phyloP scores from a whole-genome alignment of 2,113 vertebrate genomes.

The Paratilapia polleni region DNA sequence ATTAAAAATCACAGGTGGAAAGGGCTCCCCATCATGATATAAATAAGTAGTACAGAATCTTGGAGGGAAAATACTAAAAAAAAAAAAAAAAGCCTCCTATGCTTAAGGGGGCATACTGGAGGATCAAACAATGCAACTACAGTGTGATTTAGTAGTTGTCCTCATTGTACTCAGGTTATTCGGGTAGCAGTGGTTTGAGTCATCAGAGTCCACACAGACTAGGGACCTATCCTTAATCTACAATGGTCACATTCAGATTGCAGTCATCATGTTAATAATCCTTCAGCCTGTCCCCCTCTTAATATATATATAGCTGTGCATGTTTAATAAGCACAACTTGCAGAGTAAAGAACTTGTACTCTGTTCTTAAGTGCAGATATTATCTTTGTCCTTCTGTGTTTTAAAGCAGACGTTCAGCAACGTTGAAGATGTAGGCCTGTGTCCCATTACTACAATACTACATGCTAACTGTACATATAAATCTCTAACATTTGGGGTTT shows the following conservation, averaged over 20 bases:
- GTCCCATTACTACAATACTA: background rate
- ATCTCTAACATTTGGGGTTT: background rate
- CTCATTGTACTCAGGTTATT: background rate
- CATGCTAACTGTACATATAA: background rate
- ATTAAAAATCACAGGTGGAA: background rate
- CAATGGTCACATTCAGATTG: background rate
- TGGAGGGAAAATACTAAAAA: background rate
- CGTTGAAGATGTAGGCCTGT: background rate
- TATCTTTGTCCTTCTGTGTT: background rate
- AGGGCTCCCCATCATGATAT: background rate
- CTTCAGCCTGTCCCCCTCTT: background rate
- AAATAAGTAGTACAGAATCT: background rate
- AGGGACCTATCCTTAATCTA: background rate
- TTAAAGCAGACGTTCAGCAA: background rate
- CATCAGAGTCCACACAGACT: background rate
- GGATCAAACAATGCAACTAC: background rate
- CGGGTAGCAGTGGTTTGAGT: background rate
- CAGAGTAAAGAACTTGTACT: background rate
- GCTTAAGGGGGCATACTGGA: background rate
- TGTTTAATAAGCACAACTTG: background rate
- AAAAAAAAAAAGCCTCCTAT: background rate
- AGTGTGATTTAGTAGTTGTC: background rate
- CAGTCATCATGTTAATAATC: background rate
- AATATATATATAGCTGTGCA: background rate
- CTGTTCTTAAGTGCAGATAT: background rate